Evolutionary conservation across 2,797 vertebrate genomes (phyloP), one percentile per base, ranked within the genome.

Genomic region (Lacerta agilis): DNA sequence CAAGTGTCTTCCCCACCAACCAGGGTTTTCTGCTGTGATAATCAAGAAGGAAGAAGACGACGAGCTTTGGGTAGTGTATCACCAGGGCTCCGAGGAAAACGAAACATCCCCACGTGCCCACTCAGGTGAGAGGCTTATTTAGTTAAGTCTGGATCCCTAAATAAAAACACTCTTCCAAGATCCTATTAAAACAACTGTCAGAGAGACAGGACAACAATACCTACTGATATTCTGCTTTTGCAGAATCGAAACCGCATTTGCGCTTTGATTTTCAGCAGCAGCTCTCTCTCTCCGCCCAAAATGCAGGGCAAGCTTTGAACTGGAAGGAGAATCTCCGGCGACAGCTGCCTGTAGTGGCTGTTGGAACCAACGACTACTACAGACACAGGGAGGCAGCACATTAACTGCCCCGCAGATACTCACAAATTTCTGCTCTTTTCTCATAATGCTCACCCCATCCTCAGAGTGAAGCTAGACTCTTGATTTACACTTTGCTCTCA

Each of bases 1-100:
- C 49, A 55, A 15, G 8, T 77, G n/a, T 8, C 5, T 58, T 55
- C 1, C 49, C 33, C 23, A 38, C 17, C n/a, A 1, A 3, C n/a
- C 43, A 87, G 86, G 45, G 1, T 55, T 82, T 38, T 72, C 86
- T 38, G 25, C 23, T 58, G 72, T 41, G 80, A 43, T 87, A 27
- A 49, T 87, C 73, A 87, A 83, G 73, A 77, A 83, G 43, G 80
- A 88, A 79, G 76, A 49, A 38, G 49, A 88, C 8, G 64, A 88
- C 20, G 43, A 11, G 3, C 43, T 58, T 0, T 85, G 87, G 76
- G 27, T 45, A 6, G 13, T 79, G 9, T 73, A 27, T 80, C 58
- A 8, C 20, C 82, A 88, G 36, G 55, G 29, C n/a, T 80, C 76
- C 8, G 76, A 85, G 69, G 76, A 61, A 23, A 80, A 79, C 29